Evolutionary conservation across 2,113 vertebrate species (phyloP), one percentile per base, ranked within the genome.

Genomic region (Malurus cyaneus): DNA sequence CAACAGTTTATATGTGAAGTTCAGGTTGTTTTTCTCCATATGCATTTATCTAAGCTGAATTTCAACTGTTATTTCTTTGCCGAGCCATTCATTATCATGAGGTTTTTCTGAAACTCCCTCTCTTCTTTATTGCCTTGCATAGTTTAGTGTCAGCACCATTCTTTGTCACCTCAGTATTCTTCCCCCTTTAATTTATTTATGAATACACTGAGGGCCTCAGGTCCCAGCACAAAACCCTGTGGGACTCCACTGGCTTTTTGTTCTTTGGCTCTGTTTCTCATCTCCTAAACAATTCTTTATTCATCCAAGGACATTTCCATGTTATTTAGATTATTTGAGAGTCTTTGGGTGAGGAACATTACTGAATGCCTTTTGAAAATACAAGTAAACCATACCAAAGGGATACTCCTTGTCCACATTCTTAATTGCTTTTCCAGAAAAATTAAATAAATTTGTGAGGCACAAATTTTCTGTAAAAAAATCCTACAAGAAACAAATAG

Each of bases 151-250:
- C 84, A 81, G 62, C 84, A 71, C 50, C 28, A 49, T 85, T 95
- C 34, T 93, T 89, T 60, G 61, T n/a, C 85, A 91, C 85, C 61
- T 95, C 47, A 36, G 24, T 91, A 66, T 95, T 95, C 18, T 81
- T 41, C 39, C 39, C n/a, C 5, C 17, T 91, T 89, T 85, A 76
- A 89, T 81, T 92, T 3, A 53, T 84, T 86, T 91, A 47, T 89
- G 85, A 80, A 69, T 69, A 72, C 25, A 31, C 81, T 79, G 57
- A 88, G 66, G 50, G 69, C 50, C 50, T 93, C 41, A 72, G 78
- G 81, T 95, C 81, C n/a, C 62, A 65, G 66, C 18, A 69, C 31
- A 65, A 62, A 80, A 72, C 25, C 53, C 41, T 79, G 16, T 53
- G 66, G 36, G 49, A 64, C 6, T 67, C 25, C 14, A 14, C 2